phyloP scores from a whole-genome alignment of 2,888 invertebrate genomes.

The Ochropleura plecta region DNA sequence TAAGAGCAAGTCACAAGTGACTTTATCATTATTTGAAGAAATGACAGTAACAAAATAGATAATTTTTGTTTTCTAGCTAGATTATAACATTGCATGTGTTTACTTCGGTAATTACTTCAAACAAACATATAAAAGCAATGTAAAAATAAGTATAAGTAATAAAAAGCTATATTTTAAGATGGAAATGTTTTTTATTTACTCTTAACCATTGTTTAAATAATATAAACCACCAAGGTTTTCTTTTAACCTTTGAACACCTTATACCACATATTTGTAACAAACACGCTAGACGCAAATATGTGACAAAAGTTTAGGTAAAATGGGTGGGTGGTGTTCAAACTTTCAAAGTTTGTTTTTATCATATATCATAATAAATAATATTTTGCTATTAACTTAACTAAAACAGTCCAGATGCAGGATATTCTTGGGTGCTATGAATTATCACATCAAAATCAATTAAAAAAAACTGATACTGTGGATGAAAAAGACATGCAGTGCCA shows the following conservation, averaged over 20 bases:
- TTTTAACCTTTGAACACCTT: background rate
- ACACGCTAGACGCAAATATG: too few species aligned
- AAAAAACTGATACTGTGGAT: too few species aligned
- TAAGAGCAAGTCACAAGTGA: background rate
- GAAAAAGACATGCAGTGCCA: too few species aligned
- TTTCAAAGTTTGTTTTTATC: too few species aligned
- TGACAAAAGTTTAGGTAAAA: too few species aligned
- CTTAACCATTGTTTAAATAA: conserved; percentile 11
- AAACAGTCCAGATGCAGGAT: background rate
- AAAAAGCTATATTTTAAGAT: conserved; percentile 60
- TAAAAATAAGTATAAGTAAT: conserved; percentile 48
- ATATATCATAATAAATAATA: conserved; percentile 13
- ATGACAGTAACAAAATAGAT: background rate
- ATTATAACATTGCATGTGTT: conserved; percentile 19
- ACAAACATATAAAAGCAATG: conserved; percentile 25
- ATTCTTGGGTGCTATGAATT: background rate
- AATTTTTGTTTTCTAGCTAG: background rate
- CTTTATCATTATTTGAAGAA: background rate
- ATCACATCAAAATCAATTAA: background rate
- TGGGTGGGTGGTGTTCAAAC: too few species aligned
- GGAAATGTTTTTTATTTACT: conserved; percentile 52
- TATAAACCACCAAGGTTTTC: conserved; percentile 33
- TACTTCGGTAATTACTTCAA: conserved; percentile 12
- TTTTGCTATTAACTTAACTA: conserved; percentile 16
- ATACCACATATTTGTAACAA: too few species aligned